Evolutionary conservation across 2,888 invertebrate genomes (phyloP), one percentile per base, ranked within the genome.

Genomic region (Dryomyza anilis): DNA sequence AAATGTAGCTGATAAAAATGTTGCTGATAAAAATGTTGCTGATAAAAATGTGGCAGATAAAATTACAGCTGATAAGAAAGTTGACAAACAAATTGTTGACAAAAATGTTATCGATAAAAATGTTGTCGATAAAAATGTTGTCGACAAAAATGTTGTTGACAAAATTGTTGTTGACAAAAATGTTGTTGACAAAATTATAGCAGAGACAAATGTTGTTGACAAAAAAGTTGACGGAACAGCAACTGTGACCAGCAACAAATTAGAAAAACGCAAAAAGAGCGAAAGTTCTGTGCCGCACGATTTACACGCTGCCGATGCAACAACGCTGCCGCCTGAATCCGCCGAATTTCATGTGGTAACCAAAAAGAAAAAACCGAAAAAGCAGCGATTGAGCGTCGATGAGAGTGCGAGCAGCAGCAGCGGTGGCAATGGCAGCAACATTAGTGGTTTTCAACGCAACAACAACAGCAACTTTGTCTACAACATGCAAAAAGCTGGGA

Each of bases 331-430:
- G 33, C 77, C 75, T 53, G 89, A 89, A 81, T 86, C 87, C 12
- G 86, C 90, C 8, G 94, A 93, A 77, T 94, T 93, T 84, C 89
- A 91, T 80, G 91, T 92, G 59, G 94, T 94, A 60, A 91, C 90
- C 65, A 94, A 93, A 79, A 91, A 91, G 81, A 92, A 92, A 81
- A 89, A 90, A 78, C 88, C 90, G 75, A 91, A 91, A 76, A 92
- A 92, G 77, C 79, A 78, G 53, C 79, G 80, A 1, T 72, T 78
- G 1, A 73, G 77, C 25, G 69, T 78, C 66, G 79, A 79, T 33
- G 78, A 78, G 67, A 72, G 66, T 30, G 61, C 21, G 21, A 43
- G 36, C 29, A 63, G 64, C 2, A 46, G 43, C 55, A 50, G 69
- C 74, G 3, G 68, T 71, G 0, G 74, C 72, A 7, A 70, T 2